Conservation (phyloP, 2,797 vertebrate species). For the Bryconaethiops microstoma region DNA sequence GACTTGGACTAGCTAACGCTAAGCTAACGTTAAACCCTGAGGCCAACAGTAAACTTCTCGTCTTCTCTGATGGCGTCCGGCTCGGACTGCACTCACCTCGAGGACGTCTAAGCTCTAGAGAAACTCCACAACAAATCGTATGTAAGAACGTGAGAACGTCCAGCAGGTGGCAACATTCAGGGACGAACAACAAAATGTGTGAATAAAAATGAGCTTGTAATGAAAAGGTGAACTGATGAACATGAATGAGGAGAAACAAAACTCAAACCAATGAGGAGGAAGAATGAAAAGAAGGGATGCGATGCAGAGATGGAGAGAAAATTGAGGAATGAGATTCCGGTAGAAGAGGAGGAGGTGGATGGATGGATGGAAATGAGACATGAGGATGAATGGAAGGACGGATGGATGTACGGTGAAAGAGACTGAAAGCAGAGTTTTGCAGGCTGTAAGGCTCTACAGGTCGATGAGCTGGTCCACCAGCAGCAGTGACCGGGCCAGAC, state of each 20-base stretch:
- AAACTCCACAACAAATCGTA: neutral
- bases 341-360: conserved; percentile 8
- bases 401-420: conserved; percentile 61
- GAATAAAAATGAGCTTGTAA: conserved; percentile 2
- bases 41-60: neutral
- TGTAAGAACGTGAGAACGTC: neutral
- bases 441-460: conserved; percentile 76
- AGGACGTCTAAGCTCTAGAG: neutral
- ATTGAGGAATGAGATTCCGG: neutral
- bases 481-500: conserved; percentile 97
- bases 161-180: neutral
- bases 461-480: conserved; percentile 99
- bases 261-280: neutral
- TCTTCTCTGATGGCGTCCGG: neutral
- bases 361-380: conserved; percentile 50
- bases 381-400: conserved; percentile 47
- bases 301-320: neutral
- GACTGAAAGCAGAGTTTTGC: conserved; percentile 61
- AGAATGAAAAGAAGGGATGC: neutral
- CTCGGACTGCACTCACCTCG: neutral
- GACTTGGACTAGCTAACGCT: neutral
- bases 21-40: neutral
- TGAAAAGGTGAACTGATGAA: neutral
- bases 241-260: neutral
- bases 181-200: neutral